Evolutionary conservation across 2,888 invertebrate species (phyloP).

Genomic region (Biston betularia): DNA sequence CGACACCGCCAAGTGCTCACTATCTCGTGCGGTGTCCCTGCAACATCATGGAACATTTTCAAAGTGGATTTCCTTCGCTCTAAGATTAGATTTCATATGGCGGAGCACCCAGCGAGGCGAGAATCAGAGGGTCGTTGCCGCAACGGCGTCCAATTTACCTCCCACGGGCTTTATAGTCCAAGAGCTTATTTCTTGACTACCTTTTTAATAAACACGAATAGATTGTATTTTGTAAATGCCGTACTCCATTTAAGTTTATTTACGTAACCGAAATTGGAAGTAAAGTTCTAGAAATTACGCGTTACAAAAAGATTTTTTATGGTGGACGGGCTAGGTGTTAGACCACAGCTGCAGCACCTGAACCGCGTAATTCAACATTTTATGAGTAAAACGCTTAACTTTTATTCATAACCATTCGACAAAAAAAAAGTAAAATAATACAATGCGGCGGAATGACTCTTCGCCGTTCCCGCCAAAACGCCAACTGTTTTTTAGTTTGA

Average conservation of each 20-base stretch:
- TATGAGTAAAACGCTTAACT: too few relatives aligned
- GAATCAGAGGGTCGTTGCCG: slow-evolving; percentile 24
- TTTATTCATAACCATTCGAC: too few relatives aligned
- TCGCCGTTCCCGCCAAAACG: too few relatives aligned
- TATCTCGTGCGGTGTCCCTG: slow-evolving; percentile 10
- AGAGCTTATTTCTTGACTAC: slow-evolving; percentile 16
- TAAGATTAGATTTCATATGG: slow-evolving; percentile 33
- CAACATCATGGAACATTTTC: slow-evolving; percentile 15
- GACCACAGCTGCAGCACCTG: too few relatives aligned
- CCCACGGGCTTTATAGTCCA: slow-evolving; percentile 22
- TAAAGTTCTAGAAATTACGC: too few relatives aligned
- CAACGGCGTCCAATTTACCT: slow-evolving; percentile 31
- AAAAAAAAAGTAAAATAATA: too few relatives aligned
- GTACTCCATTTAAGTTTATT: not conserved
- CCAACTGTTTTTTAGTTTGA: too few relatives aligned
- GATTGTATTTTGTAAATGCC: not conserved
- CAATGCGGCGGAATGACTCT: too few relatives aligned
- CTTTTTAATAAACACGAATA: slow-evolving; percentile 13
- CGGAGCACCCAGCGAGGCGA: slow-evolving; percentile 20
- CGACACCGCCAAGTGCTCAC: slow-evolving; percentile 6
- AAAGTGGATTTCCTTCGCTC: slow-evolving; percentile 25
- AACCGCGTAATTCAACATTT: too few relatives aligned
- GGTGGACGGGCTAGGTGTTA: too few relatives aligned
- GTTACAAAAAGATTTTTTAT: too few relatives aligned
- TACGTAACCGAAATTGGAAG: not conserved